A percentile compares a stretch with the other conserved stretches of the same genome.
Conservation (phyloP, 2,113 vertebrate genomes). For the Cathartes aura region DNA sequence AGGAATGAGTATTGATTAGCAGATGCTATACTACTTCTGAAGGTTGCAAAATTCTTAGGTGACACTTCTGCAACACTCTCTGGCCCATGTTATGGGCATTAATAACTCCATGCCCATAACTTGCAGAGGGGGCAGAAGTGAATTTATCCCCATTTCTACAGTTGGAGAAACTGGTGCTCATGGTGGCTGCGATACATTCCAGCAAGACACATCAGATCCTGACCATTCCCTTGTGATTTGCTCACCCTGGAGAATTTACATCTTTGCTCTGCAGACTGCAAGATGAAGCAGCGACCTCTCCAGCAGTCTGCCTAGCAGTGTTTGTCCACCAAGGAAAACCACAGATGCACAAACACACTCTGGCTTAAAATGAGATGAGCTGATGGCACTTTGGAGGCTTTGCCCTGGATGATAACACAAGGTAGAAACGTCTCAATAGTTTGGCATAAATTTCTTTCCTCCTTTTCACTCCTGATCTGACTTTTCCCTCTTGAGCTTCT, state of each 20-base stretch:
- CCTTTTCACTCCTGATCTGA: background rate
- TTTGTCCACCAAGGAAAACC: background rate
- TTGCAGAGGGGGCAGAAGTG: background rate
- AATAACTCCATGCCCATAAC: background rate
- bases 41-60: background rate
- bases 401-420: background rate
- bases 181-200: background rate
- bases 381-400: background rate
- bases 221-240: background rate
- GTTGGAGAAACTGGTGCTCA: background rate
- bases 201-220: background rate
- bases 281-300: background rate
- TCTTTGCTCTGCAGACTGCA: background rate
- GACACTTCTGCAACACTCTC: background rate
- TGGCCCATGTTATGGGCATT: background rate
- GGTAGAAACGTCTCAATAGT: background rate
- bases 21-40: background rate
- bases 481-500: background rate
- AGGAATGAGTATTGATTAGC: background rate
- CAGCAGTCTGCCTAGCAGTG: background rate
- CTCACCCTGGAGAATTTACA: background rate
- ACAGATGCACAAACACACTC: background rate
- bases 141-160: background rate
- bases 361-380: background rate
- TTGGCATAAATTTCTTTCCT: background rate